Conservation (phyloP, 1,140 invertebrate species). For the Tyrophagus putrescentiae region DNA sequence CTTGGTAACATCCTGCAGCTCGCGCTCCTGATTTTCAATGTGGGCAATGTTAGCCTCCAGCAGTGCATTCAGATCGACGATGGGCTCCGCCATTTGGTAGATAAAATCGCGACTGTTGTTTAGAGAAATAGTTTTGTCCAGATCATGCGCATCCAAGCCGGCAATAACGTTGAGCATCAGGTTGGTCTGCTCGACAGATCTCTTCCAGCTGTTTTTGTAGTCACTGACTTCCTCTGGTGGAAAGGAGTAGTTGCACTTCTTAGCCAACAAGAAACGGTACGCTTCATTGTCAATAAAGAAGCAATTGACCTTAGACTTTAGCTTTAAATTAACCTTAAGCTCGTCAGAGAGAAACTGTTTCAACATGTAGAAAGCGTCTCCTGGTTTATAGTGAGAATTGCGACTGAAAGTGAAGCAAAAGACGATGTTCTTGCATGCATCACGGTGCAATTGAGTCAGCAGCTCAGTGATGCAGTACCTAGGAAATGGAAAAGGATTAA, state of each 20-base stretch:
- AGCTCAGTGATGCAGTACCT: constrained; percentile 24
- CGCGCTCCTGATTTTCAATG: neutral
- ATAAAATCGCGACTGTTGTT: neutral
- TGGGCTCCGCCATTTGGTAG: neutral
- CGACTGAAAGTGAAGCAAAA: constrained; percentile 26
- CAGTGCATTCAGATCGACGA: neutral
- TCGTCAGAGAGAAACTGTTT: neutral
- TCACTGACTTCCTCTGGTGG: neutral
- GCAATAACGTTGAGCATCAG: neutral
- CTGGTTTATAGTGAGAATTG: constrained; percentile 19
- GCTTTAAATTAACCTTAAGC: constrained; percentile 3
- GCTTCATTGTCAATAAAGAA: constrained; percentile 25
- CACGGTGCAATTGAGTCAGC: constrained; percentile 26
- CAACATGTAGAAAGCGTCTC: constrained; percentile 21
- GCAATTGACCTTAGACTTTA: constrained; percentile 6
- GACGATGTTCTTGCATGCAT: constrained; percentile 28
- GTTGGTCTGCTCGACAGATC: neutral
- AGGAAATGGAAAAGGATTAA: too few relatives aligned
- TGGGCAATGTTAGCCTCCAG: neutral
- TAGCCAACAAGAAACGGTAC: constrained; percentile 23
- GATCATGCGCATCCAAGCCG: neutral
- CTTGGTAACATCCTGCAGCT: neutral
- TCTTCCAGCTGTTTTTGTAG: neutral
- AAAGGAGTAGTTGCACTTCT: neutral
- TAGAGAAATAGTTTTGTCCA: neutral